Percentiles rank a stretch among this genome's conserved stretches.
Conservation (phyloP, 2,888 invertebrate genomes). For the Nomada goodeniana region DNA sequence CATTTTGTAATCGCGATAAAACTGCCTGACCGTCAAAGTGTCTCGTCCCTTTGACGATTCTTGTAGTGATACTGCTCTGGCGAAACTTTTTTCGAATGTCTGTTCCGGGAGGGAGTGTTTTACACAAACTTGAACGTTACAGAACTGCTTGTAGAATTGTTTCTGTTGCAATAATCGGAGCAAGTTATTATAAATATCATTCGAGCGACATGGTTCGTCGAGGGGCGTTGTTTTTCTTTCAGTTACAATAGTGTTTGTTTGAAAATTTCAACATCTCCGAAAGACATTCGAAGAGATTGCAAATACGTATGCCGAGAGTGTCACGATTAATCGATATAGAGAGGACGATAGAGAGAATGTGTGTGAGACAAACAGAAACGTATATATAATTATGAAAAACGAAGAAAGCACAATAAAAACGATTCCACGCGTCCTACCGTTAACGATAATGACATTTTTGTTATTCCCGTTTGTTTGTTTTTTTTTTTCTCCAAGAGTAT, state of each 20-base stretch:
- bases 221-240: not conserved
- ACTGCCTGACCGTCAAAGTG: constrained; percentile 22
- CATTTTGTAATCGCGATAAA: constrained; percentile 8
- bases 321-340: constrained; percentile 11
- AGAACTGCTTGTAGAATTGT: not conserved
- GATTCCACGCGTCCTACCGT: constrained; percentile 63
- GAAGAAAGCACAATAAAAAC: constrained; percentile 31
- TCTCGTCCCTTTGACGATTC: constrained; percentile 12
- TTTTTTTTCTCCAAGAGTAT: constrained; percentile 18
- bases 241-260: not conserved
- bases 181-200: not conserved
- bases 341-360: constrained; percentile 5
- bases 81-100: not conserved
- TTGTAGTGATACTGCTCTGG: not conserved
- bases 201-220: too few relatives aligned
- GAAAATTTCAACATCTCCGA: not conserved
- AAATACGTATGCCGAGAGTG: constrained; percentile 1
- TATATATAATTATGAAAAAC: constrained; percentile 16
- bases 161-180: not conserved
- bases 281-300: constrained; percentile 2
- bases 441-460: constrained; percentile 46
- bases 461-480: constrained; percentile 57
- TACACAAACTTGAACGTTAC: not conserved
- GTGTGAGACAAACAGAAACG: not conserved
- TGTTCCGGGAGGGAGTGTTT: not conserved